Base-by-base conservation (phyloP, 2,113 vertebrate species). In the Aplodontia rufa region DNA sequence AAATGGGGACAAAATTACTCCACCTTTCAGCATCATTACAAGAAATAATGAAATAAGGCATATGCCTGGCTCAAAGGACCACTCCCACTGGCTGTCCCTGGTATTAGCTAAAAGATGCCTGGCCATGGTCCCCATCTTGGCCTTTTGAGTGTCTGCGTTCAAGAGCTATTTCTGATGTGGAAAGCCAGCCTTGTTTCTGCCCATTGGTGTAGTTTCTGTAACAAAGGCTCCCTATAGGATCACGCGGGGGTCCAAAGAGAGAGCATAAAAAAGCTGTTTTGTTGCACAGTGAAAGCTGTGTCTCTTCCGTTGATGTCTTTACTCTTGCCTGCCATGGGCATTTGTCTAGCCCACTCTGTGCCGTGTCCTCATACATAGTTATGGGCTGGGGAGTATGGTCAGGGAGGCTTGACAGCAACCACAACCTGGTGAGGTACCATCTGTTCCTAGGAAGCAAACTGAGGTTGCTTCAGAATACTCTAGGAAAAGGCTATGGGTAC, bases 11-110 rank as follows among this genome's bases (percentile, higher is more conserved):
- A 42, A 30, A 40, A 64, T 17, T 17, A 4, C 10, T n/a, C 37
- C 24, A 45, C 69, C 35, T 88, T n/a, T 35, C 28, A 14, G 32
- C 42, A 17, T 37, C 69, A 12, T 35, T 30, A 3, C 3, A 55
- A 4, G 13, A 26, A 19, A 4, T 1, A 3, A 1, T 45, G 51
- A 24, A 45, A 24, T n/a, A 40, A 20, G 0, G 6, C 62, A 17
- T 28, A 2, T 35, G n/a, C 35, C 35, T 60, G 47, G 89, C 35
- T 89, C 28, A 66, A 30, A 75, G 64, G 69, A 79, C 49, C 9
- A 16, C 55, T 17, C n/a, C n/a, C 0, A 4, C 49, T 12, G 20
- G 20, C 64, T 55, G 14, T 37, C 45, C 0, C 64, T 84, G 4
- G 12, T 28, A 49, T 13, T 66, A n/a, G 47, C 4, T 40, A 55